A percentile compares a stretch with the other conserved stretches of the same genome.
phyloP scores from a whole-genome alignment of 1,140 invertebrate genomes.

The Formica selysi region DNA sequence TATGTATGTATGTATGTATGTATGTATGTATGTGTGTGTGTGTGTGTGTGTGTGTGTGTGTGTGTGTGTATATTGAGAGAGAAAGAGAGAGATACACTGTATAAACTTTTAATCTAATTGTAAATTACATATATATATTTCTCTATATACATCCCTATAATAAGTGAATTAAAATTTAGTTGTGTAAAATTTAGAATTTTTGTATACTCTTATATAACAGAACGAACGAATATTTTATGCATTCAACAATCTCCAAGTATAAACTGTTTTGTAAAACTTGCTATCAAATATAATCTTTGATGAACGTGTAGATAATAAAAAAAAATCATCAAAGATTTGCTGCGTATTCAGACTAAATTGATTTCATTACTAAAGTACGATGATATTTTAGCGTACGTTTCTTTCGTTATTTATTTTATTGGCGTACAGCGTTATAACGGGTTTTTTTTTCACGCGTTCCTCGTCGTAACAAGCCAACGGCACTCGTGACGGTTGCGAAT shows the following conservation, averaged over 20 bases:
- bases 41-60: too few relatives aligned
- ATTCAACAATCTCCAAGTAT: background rate
- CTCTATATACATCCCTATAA: constrained; percentile 9
- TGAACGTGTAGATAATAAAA: background rate
- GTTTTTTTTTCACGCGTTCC: background rate
- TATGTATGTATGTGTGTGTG: too few relatives aligned
- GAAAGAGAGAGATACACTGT: background rate
- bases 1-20: too few relatives aligned
- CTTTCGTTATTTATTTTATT: too few relatives aligned
- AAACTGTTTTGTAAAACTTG: background rate
- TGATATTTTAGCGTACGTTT: too few relatives aligned
- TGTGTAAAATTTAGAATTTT: background rate
- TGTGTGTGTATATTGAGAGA: too few relatives aligned
- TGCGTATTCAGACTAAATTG: background rate
- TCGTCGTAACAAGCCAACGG: background rate
- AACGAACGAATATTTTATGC: background rate
- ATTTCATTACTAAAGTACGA: background rate
- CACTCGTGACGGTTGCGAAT: background rate
- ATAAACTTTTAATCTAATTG: constrained; percentile 37
- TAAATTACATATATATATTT: constrained; percentile 1
- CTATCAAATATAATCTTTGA: background rate
- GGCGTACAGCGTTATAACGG: background rate
- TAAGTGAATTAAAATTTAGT: constrained; percentile 3
- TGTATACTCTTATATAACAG: background rate
- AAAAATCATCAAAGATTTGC: background rate